Evolutionary conservation across 2,888 invertebrate species (phyloP).

Genomic region (Plagiodera versicolora): DNA sequence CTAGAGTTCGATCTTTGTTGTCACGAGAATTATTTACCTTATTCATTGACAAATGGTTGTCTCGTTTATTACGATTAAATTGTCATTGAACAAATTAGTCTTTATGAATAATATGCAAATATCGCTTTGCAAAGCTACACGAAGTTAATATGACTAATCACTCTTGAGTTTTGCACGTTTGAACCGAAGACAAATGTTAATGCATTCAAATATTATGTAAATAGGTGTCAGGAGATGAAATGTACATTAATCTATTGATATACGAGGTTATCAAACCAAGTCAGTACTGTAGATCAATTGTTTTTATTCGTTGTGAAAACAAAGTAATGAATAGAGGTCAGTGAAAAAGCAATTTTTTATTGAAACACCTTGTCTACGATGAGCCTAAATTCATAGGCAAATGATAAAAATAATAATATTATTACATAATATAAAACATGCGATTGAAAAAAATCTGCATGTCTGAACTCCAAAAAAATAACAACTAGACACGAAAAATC

Average conservation of each 20-base stretch:
- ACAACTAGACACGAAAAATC: too few relatives aligned
- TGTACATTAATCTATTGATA: slow-evolving; percentile 29
- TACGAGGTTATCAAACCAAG: neutral
- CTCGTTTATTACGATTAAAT: neutral
- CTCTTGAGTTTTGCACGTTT: slow-evolving; percentile 15
- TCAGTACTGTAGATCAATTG: too few relatives aligned
- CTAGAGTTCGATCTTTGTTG: slow-evolving; percentile 10
- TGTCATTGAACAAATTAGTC: neutral
- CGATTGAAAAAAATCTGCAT: too few relatives aligned
- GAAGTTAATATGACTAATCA: slow-evolving; percentile 4
- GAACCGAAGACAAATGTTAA: slow-evolving; percentile 20
- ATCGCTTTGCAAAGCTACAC: neutral
- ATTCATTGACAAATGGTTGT: neutral
- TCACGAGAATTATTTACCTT: neutral
- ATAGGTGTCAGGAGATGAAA: slow-evolving; percentile 20
- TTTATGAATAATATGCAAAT: slow-evolving; percentile 9
- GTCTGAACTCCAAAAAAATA: too few relatives aligned
- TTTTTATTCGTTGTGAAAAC: too few relatives aligned
- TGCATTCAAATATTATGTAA: slow-evolving; percentile 21
- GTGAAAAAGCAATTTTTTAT: too few relatives aligned
- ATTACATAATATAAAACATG: too few relatives aligned
- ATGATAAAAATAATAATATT: too few relatives aligned
- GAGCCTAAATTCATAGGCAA: too few relatives aligned
- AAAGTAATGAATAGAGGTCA: too few relatives aligned
- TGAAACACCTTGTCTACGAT: too few relatives aligned